phyloP scores from a whole-genome alignment of 2,797 vertebrate species.

The Lepidocolaptes lacrymiger region DNA sequence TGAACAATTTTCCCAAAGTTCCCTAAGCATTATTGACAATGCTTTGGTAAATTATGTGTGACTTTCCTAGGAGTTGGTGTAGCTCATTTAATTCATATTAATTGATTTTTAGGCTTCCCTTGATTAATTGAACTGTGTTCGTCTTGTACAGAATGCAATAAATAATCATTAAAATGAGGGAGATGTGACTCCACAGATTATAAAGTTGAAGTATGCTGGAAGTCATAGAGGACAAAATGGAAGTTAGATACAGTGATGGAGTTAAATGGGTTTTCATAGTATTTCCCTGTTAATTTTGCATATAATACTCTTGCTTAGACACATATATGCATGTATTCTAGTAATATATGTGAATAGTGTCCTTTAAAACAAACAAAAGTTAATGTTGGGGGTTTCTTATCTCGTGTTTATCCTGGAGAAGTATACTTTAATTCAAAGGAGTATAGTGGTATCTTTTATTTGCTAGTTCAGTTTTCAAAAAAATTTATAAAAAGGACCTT shows the following conservation, averaged over 20 bases:
- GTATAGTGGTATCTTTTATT: not conserved
- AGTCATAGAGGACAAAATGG: constrained; percentile 80
- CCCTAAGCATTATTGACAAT: constrained; percentile 79
- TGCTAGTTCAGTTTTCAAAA: not conserved
- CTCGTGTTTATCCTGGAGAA: not conserved
- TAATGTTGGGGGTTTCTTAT: not conserved
- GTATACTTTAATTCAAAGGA: not conserved
- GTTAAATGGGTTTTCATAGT: not conserved
- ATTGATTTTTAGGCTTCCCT: constrained; percentile 89
- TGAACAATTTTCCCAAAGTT: constrained; percentile 74
- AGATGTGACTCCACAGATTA: constrained; percentile 81
- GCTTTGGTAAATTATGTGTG: constrained; percentile 92
- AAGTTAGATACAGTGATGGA: constrained; percentile 23
- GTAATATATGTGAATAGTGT: not conserved
- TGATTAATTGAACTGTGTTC: constrained; percentile 90
- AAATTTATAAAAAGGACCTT: not conserved
- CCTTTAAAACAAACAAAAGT: not conserved
- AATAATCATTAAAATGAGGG: constrained; percentile 87
- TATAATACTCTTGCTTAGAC: not conserved
- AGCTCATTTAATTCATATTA: constrained; percentile 95
- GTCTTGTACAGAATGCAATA: constrained; percentile 85
- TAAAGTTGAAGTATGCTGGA: constrained; percentile 84
- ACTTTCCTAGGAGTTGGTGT: constrained; percentile 88
- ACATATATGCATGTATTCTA: not conserved
- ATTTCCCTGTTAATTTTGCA: constrained; percentile 11